phyloP scores from a whole-genome alignment of 2,113 vertebrate genomes.

The Telmatochromis bifrenatus region DNA sequence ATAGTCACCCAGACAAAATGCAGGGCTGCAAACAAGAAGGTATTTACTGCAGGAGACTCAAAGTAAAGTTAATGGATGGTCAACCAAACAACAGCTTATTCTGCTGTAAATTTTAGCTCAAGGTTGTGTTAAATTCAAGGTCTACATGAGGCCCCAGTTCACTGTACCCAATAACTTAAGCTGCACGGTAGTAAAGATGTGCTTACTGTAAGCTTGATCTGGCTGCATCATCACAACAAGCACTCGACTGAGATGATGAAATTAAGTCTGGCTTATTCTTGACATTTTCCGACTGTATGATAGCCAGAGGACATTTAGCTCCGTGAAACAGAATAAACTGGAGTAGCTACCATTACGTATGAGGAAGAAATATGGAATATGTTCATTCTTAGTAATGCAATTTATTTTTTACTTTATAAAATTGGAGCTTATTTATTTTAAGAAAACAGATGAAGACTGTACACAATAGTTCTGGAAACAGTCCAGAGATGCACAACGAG shows the following conservation, averaged over 20 bases:
- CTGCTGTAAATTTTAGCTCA: neutral
- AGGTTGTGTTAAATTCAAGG: neutral
- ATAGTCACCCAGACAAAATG: neutral
- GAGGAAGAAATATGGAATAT: neutral
- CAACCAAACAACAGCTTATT: neutral
- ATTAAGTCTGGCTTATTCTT: neutral
- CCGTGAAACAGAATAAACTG: neutral
- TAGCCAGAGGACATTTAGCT: neutral
- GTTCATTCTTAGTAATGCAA: neutral
- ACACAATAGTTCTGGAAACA: neutral
- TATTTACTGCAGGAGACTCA: neutral
- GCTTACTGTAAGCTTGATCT: neutral
- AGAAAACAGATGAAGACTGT: neutral
- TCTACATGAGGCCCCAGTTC: neutral
- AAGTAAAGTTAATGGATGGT: neutral
- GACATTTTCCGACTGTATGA: neutral
- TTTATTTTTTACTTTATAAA: neutral
- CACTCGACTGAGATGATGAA: constrained; percentile 1
- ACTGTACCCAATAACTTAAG: neutral
- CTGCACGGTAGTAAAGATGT: neutral
- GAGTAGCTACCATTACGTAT: neutral
- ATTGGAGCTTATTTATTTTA: neutral
- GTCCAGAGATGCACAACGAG: neutral
- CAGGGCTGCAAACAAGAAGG: neutral
- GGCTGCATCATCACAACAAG: neutral